A percentile compares a stretch with the other conserved stretches of the same genome.
Conservation (phyloP, 2,113 vertebrate genomes). For the Circaetus gallicus region DNA sequence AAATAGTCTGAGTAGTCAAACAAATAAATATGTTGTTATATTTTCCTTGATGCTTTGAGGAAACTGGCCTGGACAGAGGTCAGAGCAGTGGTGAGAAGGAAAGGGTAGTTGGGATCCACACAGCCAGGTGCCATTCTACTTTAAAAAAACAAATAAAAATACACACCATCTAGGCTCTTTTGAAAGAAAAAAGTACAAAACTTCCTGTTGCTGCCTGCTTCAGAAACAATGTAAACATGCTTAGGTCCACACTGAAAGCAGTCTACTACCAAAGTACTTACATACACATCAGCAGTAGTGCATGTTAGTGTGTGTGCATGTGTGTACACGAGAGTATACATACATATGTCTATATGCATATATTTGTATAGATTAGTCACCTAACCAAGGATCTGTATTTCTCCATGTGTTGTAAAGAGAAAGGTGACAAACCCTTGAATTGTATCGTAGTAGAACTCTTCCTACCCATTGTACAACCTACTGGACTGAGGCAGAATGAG, state of each 20-base stretch:
- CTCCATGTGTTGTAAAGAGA: neutral
- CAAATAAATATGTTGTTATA: neutral
- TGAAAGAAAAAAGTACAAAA: neutral
- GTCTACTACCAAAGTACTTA: neutral
- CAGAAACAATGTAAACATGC: neutral
- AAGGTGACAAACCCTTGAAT: neutral
- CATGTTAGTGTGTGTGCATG: neutral
- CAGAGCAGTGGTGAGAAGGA: neutral
- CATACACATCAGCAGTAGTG: rapidly evolving
- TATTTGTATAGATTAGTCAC: neutral
- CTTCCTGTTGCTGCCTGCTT: neutral
- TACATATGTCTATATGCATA: neutral
- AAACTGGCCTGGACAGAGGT: neutral
- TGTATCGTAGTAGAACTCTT: neutral
- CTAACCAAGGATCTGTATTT: neutral
- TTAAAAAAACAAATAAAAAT: neutral
- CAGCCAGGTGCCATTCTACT: neutral
- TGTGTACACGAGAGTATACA: neutral
- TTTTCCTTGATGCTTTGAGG: neutral
- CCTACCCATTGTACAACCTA: neutral
- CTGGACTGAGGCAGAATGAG: neutral
- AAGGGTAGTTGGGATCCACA: neutral
- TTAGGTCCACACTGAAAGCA: neutral
- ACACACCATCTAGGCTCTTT: neutral
- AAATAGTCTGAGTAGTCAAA: neutral